phyloP scores from a whole-genome alignment of 2,888 invertebrate genomes.

The Oscheius sp. region DNA sequence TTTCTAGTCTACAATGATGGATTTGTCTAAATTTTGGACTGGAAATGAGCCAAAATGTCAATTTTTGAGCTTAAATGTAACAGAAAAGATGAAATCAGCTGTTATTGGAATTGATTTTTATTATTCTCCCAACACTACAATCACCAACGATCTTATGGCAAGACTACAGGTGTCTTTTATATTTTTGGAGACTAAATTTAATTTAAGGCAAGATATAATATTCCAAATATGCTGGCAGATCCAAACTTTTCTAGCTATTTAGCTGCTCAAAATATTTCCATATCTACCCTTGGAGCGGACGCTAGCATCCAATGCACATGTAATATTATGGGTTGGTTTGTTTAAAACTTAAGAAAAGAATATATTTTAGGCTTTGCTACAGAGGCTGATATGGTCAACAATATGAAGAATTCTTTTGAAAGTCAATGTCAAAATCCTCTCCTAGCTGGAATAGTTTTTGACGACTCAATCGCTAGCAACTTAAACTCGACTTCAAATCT shows the following conservation, averaged over 20 bases:
- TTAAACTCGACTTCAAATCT: conserved; percentile 29
- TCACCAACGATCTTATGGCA: conserved; percentile 45
- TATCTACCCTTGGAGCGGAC: background rate
- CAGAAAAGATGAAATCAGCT: background rate
- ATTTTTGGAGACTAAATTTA: background rate
- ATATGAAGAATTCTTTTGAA: conserved; percentile 60
- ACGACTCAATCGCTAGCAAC: conserved; percentile 44
- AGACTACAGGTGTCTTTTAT: conserved; percentile 13
- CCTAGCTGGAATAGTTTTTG: conserved; percentile 63
- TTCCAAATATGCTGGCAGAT: background rate
- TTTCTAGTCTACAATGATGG: conserved; percentile 42
- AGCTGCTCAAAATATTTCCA: background rate
- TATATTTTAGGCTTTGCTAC: conserved; percentile 66
- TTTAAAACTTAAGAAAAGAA: too few relatives aligned
- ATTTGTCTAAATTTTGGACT: conserved; percentile 33
- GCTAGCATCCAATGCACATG: background rate
- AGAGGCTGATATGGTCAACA: conserved; percentile 71
- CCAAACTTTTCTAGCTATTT: background rate
- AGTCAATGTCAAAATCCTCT: conserved; percentile 57
- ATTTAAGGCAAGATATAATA: conserved; percentile 21
- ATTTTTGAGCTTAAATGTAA: conserved; percentile 42
- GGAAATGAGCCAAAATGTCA: conserved; percentile 35
- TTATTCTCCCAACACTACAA: conserved; percentile 49
- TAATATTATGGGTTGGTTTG: background rate
- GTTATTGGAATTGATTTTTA: conserved; percentile 42